Conservation (phyloP, 2,113 vertebrate species). For the Cairina moschata region DNA sequence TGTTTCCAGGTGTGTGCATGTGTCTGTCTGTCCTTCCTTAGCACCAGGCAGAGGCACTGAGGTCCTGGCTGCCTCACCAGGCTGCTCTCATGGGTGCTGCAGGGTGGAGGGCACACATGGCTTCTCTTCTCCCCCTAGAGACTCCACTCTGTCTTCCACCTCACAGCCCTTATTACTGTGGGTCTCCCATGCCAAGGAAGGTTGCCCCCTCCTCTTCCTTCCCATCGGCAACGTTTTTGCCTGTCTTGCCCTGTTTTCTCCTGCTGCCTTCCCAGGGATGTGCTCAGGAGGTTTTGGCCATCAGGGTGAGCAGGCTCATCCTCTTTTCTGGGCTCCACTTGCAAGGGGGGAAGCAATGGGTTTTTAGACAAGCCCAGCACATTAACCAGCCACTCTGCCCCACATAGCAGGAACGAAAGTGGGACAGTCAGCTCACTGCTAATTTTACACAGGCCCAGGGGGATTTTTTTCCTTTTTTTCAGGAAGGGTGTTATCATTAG, state of each 20-base stretch:
- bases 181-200: neutral
- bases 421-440: conserved; percentile 53
- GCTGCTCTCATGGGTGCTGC: neutral
- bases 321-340: neutral
- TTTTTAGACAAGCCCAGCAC: neutral
- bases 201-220: neutral
- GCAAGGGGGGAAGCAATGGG: neutral
- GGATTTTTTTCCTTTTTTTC: neutral
- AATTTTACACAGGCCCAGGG: conserved; percentile 47
- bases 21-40: neutral
- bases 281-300: neutral
- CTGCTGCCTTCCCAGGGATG: neutral
- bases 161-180: neutral
- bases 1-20: neutral
- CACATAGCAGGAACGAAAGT: conserved; percentile 37
- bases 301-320: neutral
- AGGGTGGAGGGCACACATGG: neutral
- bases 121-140: neutral
- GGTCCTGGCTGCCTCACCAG: neutral
- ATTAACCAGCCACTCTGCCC: conserved; percentile 57
- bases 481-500: conserved; percentile 34
- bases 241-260: neutral
- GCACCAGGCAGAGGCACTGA: neutral
- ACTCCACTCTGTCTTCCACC: neutral
- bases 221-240: neutral